These are phyloP conservation scores for Aegotheles bennettii DNA, from an alignment of 2,113 vertebrate species.

Conservation along the genomic window DNA sequence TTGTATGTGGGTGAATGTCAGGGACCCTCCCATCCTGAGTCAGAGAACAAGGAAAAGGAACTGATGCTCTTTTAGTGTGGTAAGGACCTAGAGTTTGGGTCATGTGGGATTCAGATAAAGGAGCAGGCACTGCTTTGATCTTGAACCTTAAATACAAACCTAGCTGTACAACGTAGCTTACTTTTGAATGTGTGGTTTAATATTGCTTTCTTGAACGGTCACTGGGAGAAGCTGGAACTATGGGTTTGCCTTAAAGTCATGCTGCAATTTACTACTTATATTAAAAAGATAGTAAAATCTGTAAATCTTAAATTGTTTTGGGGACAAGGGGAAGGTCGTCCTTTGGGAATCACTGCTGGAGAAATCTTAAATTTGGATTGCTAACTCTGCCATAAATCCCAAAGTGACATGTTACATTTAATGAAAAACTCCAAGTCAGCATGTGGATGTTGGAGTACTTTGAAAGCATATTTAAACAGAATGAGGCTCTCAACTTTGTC, in stretches of 20 bases:
- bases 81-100: background rate
- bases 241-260: background rate
- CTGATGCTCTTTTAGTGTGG: background rate
- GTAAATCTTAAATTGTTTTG: background rate
- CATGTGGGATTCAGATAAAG: background rate
- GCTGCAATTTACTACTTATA: background rate
- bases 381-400: conserved; percentile 2
- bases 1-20: background rate
- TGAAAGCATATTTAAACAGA: conserved; percentile 16
- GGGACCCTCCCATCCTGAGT: background rate
- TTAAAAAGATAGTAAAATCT: background rate
- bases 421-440: conserved; percentile 14
- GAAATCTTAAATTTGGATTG: background rate
- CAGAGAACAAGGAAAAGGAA: background rate
- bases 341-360: background rate
- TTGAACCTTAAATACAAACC: background rate
- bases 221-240: background rate
- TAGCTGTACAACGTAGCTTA: background rate
- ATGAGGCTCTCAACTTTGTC: background rate
- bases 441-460: background rate
- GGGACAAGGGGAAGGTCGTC: background rate
- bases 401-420: conserved; percentile 7
- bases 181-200: background rate
- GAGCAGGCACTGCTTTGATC: background rate
- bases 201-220: background rate